Conservation (phyloP, 2,797 vertebrate species). For the Acipenser transmontanus region DNA sequence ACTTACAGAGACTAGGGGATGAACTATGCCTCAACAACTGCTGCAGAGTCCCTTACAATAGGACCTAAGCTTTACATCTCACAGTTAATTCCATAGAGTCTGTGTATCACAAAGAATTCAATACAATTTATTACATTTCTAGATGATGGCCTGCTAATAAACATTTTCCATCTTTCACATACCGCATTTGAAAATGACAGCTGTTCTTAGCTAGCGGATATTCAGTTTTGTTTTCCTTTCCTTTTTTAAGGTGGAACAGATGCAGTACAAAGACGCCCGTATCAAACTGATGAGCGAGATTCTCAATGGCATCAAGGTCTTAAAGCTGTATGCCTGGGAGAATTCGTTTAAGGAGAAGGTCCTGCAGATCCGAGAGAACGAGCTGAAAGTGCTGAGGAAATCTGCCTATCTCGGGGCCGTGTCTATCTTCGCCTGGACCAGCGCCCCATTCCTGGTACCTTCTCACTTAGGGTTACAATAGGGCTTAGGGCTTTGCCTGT, state of each 20-base stretch:
- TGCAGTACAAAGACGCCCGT: conserved; percentile 84
- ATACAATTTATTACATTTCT: not conserved
- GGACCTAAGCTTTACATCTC: too few species aligned
- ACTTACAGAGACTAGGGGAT: too few species aligned
- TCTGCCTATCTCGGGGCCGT: conserved; percentile 74
- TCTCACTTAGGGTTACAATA: not conserved
- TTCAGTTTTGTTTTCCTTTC: not conserved
- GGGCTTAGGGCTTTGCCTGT: too few species aligned
- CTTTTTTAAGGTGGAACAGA: conserved; percentile 73
- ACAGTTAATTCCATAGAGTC: too few species aligned
- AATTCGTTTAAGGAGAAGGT: conserved; percentile 79
- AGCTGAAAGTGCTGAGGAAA: conserved; percentile 75
- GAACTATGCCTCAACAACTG: too few species aligned
- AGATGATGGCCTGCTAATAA: too few species aligned
- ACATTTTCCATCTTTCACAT: not conserved
- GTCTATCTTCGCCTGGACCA: conserved; percentile 81
- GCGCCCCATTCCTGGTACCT: conserved; percentile 83
- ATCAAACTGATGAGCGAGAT: conserved; percentile 95
- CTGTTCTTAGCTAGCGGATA: not conserved
- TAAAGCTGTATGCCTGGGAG: conserved; percentile 97
- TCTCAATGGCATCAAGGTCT: conserved; percentile 86
- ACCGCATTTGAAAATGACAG: not conserved
- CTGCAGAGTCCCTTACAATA: too few species aligned
- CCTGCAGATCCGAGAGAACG: conserved; percentile 71
- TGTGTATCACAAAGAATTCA: too few species aligned